A percentile compares a stretch with the other conserved stretches of the same genome.
phyloP scores from a whole-genome alignment of 2,113 vertebrate genomes.

The Cinclus cinclus region DNA sequence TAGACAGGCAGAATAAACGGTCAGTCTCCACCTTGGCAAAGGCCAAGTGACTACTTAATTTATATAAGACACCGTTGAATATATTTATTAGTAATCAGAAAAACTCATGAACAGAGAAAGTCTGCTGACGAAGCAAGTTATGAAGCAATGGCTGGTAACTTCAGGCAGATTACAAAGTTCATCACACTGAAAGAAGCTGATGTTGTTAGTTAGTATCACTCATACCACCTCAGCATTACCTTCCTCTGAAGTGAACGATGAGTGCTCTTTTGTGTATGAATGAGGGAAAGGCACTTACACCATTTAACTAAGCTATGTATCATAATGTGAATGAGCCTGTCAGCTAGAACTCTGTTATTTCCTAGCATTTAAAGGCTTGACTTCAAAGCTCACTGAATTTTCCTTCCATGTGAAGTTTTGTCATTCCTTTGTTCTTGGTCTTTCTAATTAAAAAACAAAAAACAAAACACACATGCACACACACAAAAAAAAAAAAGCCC shows the following conservation, averaged over 20 bases:
- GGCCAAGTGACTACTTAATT: not conserved
- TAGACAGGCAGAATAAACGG: not conserved
- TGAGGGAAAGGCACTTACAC: not conserved
- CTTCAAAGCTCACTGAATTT: not conserved
- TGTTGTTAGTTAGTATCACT: not conserved
- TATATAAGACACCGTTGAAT: not conserved
- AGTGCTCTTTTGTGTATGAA: not conserved
- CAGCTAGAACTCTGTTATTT: not conserved
- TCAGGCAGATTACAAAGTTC: not conserved
- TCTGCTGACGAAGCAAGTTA: constrained; percentile 37
- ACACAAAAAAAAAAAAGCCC: not conserved
- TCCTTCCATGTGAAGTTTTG: not conserved
- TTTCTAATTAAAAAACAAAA: not conserved
- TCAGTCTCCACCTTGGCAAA: constrained; percentile 14
- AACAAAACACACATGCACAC: not conserved
- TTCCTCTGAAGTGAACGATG: not conserved
- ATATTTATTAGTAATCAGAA: constrained; percentile 29
- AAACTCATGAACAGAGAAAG: not conserved
- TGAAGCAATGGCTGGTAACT: constrained; percentile 3
- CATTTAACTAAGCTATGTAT: not conserved
- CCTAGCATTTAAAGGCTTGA: not conserved
- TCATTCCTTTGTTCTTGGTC: not conserved
- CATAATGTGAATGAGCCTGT: not conserved
- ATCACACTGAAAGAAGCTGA: constrained; percentile 39
- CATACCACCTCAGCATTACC: not conserved